These are phyloP conservation scores for Sebastes wilsoni DNA, from an alignment of 2,797 vertebrate genomes.

Conservation along the genomic window DNA sequence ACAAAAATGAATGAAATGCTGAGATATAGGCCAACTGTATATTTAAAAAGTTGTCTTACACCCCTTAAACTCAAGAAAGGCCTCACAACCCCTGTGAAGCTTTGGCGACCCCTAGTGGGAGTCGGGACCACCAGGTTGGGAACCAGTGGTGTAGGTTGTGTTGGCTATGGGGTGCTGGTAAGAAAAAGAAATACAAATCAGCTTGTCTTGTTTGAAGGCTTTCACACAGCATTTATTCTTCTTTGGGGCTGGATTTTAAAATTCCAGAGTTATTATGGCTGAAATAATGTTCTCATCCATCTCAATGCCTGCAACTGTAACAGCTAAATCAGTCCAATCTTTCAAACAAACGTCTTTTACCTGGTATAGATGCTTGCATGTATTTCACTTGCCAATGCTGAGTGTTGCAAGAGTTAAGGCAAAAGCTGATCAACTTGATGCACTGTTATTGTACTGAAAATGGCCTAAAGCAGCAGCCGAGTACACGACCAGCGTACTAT, in stretches of 20 bases:
- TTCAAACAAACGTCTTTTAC: neutral
- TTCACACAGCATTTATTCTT: neutral
- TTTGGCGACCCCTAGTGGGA: too few species aligned
- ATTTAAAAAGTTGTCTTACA: too few species aligned
- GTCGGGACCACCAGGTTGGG: fast-evolving
- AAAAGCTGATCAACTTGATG: neutral
- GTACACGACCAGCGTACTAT: neutral
- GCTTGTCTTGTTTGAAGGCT: neutral
- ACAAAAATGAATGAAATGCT: too few species aligned
- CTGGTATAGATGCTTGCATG: neutral
- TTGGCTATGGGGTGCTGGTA: neutral
- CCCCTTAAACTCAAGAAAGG: too few species aligned
- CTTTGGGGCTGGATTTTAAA: neutral
- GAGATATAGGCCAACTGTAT: too few species aligned
- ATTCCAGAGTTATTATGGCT: neutral
- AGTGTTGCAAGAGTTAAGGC: neutral
- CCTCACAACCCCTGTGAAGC: too few species aligned
- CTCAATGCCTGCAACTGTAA: neutral
- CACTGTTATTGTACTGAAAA: neutral
- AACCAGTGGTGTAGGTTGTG: too few species aligned
- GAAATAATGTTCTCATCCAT: neutral
- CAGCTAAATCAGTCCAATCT: neutral
- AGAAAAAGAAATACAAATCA: neutral
- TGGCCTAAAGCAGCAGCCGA: neutral
- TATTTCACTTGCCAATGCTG: neutral